A percentile compares a stretch with the other conserved stretches of the same genome.
Conservation (phyloP, 2,888 invertebrate genomes). For the Andrena dorsata region DNA sequence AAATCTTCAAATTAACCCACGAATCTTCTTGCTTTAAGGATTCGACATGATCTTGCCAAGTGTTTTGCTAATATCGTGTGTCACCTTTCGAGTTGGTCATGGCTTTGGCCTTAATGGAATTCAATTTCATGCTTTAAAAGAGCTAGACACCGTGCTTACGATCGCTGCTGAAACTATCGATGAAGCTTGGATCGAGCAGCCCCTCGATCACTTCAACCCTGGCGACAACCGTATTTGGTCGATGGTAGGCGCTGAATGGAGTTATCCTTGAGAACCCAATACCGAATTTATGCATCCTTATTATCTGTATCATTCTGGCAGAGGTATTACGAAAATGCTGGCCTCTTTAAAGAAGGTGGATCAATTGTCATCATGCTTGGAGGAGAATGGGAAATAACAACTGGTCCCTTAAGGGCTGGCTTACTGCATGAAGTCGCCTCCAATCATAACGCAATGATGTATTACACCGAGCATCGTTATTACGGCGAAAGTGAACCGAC, state of each 20-base stretch:
- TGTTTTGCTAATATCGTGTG: constrained; percentile 38
- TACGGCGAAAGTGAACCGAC: constrained; percentile 92
- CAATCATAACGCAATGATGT: constrained; percentile 88
- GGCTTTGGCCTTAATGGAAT: constrained; percentile 77
- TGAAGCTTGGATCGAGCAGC: constrained; percentile 86
- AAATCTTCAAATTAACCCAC: too few species aligned
- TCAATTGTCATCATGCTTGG: constrained; percentile 90
- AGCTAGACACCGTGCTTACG: constrained; percentile 51
- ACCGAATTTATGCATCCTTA: neutral
- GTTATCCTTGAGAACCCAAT: neutral
- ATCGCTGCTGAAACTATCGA: constrained; percentile 32
- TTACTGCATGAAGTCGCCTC: constrained; percentile 88
- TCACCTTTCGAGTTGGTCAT: constrained; percentile 8
- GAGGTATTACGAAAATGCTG: constrained; percentile 78
- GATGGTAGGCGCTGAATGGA: constrained; percentile 85
- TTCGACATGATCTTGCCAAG: constrained; percentile 46
- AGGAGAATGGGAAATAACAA: constrained; percentile 90
- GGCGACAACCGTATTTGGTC: constrained; percentile 86
- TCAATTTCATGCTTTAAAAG: constrained; percentile 72
- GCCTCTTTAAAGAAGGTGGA: constrained; percentile 77
- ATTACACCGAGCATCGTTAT: constrained; percentile 93
- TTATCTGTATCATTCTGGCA: constrained; percentile 41
- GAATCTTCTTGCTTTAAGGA: neutral
- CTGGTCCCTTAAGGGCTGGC: constrained; percentile 87
- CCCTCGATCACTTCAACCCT: constrained; percentile 87